phyloP scores from a whole-genome alignment of 2,113 vertebrate species.

The Gymnorhina tibicen region DNA sequence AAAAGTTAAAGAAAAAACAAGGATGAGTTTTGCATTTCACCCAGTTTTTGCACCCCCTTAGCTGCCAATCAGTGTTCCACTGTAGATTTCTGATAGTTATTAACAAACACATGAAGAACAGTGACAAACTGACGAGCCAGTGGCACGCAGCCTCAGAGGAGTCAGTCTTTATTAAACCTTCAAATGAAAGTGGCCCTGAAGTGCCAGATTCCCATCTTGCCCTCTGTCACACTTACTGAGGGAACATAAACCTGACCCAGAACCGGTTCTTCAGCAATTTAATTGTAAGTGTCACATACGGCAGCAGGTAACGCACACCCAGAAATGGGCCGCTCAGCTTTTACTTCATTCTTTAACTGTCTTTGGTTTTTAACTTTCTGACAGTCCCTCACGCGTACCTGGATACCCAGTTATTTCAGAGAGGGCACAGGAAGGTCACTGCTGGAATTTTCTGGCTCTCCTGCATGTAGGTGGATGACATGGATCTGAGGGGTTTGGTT shows the following conservation, averaged over 20 bases:
- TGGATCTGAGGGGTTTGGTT: rapidly evolving
- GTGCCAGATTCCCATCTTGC: background rate
- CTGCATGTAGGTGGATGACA: rapidly evolving
- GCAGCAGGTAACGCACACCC: background rate
- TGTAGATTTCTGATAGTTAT: background rate
- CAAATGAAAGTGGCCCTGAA: background rate
- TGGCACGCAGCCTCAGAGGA: background rate
- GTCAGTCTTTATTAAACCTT: background rate
- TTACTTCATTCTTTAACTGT: background rate
- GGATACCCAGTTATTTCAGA: background rate
- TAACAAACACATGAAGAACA: background rate
- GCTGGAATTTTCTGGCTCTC: background rate
- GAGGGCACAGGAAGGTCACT: background rate
- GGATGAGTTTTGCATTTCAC: background rate
- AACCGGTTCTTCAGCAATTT: background rate
- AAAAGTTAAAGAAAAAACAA: background rate
- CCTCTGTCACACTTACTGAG: background rate
- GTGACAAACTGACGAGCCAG: background rate
- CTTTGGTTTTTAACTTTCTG: background rate
- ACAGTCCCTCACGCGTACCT: too few relatives aligned
- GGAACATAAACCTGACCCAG: background rate
- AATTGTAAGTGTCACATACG: background rate
- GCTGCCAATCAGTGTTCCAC: rapidly evolving
- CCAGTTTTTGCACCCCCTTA: background rate
- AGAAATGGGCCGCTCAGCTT: background rate